phyloP scores from a whole-genome alignment of 2,797 vertebrate species.

The Dicrostonyx torquatus region DNA sequence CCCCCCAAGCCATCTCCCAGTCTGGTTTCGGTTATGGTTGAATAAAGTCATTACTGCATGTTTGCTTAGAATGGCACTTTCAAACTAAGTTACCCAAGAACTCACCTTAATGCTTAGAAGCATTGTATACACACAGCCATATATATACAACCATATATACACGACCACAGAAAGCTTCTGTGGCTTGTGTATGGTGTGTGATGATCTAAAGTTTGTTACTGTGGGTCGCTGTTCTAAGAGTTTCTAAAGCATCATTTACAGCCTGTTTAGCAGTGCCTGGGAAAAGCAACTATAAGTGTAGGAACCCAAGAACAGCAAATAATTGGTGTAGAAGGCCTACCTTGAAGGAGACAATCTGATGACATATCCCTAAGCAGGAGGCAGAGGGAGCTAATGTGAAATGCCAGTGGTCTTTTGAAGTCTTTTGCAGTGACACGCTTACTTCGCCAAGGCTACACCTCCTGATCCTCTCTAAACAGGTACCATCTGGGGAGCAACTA shows the following conservation, averaged over 20 bases:
- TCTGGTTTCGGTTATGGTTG: neutral
- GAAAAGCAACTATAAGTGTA: neutral
- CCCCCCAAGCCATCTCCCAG: neutral
- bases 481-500: neutral
- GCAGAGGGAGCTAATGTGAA: neutral
- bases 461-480: neutral
- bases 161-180: neutral
- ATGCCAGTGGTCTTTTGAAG: neutral
- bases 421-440: neutral
- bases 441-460: neutral
- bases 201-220: neutral
- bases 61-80: constrained; percentile 23
- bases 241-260: constrained; percentile 8
- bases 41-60: neutral
- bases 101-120: neutral
- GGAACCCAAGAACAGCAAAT: neutral
- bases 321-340: neutral
- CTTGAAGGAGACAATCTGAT: neutral
- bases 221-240: neutral
- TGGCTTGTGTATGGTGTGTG: constrained; percentile 4
- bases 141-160: too few species aligned
- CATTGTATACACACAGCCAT: neutral
- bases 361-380: too few species aligned
- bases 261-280: neutral
- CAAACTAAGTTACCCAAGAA: constrained; percentile 15